Conservation (phyloP, 1,140 invertebrate genomes). For the Drosophila athabasca region DNA sequence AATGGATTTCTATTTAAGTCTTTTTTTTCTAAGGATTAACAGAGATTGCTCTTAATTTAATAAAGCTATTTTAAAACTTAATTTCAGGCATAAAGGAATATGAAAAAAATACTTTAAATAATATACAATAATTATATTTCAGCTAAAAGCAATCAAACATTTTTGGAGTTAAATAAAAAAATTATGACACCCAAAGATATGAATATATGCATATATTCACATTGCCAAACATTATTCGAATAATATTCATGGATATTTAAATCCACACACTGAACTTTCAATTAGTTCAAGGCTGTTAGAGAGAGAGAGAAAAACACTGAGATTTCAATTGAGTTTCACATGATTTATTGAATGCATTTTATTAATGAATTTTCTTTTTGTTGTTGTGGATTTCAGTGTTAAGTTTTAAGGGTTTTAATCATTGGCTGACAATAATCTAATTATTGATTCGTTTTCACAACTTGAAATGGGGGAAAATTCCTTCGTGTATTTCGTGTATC, state of each 20-base stretch:
- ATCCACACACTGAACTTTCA: slow-evolving; percentile 33
- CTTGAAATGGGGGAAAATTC: slow-evolving; percentile 50
- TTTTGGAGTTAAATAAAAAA: no score
- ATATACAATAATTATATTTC: no score
- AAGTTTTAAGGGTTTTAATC: slow-evolving; percentile 28
- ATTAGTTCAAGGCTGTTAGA: slow-evolving; percentile 36
- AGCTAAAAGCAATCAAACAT: no score
- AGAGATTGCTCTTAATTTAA: no score
- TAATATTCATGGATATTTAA: slow-evolving; percentile 20
- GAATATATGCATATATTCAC: no score
- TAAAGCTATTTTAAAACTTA: no score
- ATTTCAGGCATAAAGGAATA: no score
- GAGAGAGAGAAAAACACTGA: slow-evolving; percentile 13
- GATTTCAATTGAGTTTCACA: slow-evolving; percentile 50
- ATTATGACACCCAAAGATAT: background rate
- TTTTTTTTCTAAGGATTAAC: no score
- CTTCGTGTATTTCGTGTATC: slow-evolving; percentile 6
- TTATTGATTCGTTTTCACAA: slow-evolving; percentile 79
- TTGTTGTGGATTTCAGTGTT: slow-evolving; percentile 34
- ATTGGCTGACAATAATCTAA: slow-evolving; percentile 70
- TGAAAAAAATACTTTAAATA: no score
- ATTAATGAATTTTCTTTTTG: slow-evolving; percentile 33
- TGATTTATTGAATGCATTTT: slow-evolving; percentile 49
- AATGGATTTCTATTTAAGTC: no score
- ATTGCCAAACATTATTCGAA: no score